Base-by-base conservation (phyloP, 2,797 vertebrate species). In the Chrysocyon brachyurus region DNA sequence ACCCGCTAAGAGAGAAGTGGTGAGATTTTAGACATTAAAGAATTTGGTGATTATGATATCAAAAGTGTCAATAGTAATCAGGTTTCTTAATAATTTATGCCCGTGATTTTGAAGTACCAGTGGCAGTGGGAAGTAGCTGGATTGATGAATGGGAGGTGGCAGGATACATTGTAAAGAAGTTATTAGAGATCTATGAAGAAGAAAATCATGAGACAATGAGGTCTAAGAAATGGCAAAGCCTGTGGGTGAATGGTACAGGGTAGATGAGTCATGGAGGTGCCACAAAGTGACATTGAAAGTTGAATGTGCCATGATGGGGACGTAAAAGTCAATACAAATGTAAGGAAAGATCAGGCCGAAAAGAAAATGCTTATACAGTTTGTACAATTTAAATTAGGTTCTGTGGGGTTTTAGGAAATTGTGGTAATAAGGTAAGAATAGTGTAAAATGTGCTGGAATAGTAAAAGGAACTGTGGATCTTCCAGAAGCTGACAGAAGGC, bases 11-110 rank as follows among this genome's bases (percentile, higher is more conserved):
- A 68, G 9, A 70, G 28, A 72, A 78, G 31, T 28, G 46, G 28
- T 61, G 19, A 79, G 59, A 73, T 88, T 81, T 96, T 95, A 68
- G n/a, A 81, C 81, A 4, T 56, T 61, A 90, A 94, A 9, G 28
- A 78, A 40, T 90, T 68, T 61, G 28, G 59, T 66, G 26, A 84
- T 33, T 77, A 2, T n/a, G 16, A 0, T 57, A 22, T 95, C n/a
- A 73, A 90, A 90, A 49, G 11, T 5, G 19, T 63, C 57, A 52
- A 1, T 56, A 79, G 5, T 54, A 75, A 90, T 33, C 52, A 63
- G 31, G 33, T 86, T 82, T 68, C 36, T 59, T 84, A 66, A 78
- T 77, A 31, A 82, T 66, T n/a, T 73, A 8, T 77, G 17, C 66
- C 75, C 46, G 72, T 11, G 19, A 1, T 72, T 21, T 54, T n/a